These are phyloP conservation scores for Ia io DNA, from an alignment of 2,113 vertebrate species.

Conservation along the genomic window DNA sequence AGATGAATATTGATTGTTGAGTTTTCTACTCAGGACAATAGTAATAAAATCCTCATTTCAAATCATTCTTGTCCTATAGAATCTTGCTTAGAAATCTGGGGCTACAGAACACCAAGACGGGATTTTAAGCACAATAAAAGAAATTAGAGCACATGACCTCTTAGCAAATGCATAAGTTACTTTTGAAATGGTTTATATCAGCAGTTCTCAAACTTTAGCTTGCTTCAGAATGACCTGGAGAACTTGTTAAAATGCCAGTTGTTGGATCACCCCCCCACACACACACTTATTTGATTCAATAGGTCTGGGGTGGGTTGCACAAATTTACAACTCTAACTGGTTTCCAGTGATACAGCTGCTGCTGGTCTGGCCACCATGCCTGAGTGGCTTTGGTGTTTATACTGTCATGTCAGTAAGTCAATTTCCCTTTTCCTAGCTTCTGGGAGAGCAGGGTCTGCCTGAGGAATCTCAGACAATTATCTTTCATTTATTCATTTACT, in stretches of 20 bases:
- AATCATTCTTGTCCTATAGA: not conserved
- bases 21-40: not conserved
- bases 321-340: not conserved
- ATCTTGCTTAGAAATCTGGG: not conserved
- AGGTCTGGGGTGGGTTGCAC: not conserved
- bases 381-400: not conserved
- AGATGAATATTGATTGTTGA: conserved; percentile 48
- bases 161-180: not conserved
- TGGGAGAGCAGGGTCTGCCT: not conserved
- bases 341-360: not conserved
- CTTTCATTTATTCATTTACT: conserved; percentile 23
- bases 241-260: not conserved
- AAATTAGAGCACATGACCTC: not conserved
- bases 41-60: not conserved
- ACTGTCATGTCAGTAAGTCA: not conserved
- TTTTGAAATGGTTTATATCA: not conserved
- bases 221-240: not conserved
- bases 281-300: not conserved
- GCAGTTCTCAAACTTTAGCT: not conserved
- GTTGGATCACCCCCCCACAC: not conserved
- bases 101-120: not conserved
- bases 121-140: not conserved
- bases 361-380: not conserved
- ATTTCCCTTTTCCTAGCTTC: not conserved
- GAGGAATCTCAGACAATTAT: not conserved